Evolutionary conservation across 2,888 invertebrate species (phyloP), one percentile per base, ranked within the genome.

Genomic region (Dicranocentrus wangi): DNA sequence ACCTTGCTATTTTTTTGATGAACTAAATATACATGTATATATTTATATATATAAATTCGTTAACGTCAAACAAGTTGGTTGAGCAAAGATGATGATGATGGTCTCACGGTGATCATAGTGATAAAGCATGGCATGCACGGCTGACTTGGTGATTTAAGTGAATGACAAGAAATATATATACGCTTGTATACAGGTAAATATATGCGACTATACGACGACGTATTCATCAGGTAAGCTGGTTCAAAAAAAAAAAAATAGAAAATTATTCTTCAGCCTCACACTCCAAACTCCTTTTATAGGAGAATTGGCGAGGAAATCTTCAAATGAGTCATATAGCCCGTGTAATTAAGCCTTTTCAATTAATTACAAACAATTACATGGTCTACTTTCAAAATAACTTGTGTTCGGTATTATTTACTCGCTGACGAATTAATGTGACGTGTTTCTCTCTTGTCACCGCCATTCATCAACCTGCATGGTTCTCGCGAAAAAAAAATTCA

Each of bases 361-460:
- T 76, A 76, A 76, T 58, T 73, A 55, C 55, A 53, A 73, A 73
- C 63, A 73, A 73, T 65, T 73, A 60, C 68, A 66, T 76, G 76
- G 68, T 76, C 66, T 68, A 76, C 68, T 65, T 75, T 76, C 60
- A 43, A 47, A 76, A 66, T 25, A 43, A 2, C 43, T 3, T 43
- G 53, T 42, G 21, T 27, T 58, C n/a, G 43, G 32, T 32, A 8
- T 60, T 55, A 72, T 73, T 32, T 55, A 42, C 61, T 51, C 25
- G 17, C 21, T 19, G 25, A 32, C 43, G 32, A 72, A 72, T 61
- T 63, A 55, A 65, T 65, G 65, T 65, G 73, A 73, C 73, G 53
- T 19, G 55, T 32, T 58, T 51, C 51, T 61, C 28, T 27, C n/a
- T 27, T 71, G 47, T 28, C 43, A 60, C 17, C 42, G 13, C 39